These are phyloP conservation scores for Hydropotes inermis DNA, from an alignment of 2,113 vertebrate species.

Conservation along the genomic window DNA sequence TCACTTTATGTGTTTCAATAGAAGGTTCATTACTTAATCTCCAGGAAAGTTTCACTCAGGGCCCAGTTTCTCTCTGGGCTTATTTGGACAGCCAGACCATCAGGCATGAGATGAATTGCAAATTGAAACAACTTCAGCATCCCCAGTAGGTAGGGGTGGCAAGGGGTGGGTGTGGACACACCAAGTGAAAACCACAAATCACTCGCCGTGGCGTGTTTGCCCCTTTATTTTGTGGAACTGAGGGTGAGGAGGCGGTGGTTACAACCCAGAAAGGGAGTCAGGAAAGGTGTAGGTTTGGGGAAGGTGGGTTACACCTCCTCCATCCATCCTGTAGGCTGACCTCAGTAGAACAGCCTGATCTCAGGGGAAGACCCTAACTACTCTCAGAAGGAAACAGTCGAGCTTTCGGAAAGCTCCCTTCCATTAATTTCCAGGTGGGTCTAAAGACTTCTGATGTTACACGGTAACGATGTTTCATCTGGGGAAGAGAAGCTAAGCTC, in stretches of 20 bases:
- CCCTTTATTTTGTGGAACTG: not conserved
- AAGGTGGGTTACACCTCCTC: not conserved
- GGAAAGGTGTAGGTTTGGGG: not conserved
- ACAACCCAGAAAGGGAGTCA: not conserved
- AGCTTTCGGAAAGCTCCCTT: not conserved
- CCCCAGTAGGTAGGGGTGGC: not conserved
- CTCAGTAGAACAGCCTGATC: not conserved
- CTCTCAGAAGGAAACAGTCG: not conserved
- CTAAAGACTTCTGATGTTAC: not conserved
- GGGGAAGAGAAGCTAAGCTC: not conserved
- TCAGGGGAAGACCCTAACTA: not conserved
- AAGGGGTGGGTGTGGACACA: not conserved
- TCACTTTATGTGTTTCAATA: conserved; percentile 49
- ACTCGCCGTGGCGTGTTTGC: not conserved
- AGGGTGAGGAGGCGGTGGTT: not conserved
- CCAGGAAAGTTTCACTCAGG: not conserved
- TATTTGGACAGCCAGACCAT: not conserved
- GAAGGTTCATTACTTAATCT: conserved; percentile 46
- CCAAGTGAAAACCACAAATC: not conserved
- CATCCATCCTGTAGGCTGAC: not conserved
- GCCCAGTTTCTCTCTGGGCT: not conserved
- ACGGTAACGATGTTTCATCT: not conserved
- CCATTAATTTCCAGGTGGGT: not conserved
- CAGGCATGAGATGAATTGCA: not conserved
- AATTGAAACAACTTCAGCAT: not conserved